Evolutionary conservation across 2,888 invertebrate species (phyloP), one percentile per base, ranked within the genome.

Genomic region (Cerastis rubricosa): DNA sequence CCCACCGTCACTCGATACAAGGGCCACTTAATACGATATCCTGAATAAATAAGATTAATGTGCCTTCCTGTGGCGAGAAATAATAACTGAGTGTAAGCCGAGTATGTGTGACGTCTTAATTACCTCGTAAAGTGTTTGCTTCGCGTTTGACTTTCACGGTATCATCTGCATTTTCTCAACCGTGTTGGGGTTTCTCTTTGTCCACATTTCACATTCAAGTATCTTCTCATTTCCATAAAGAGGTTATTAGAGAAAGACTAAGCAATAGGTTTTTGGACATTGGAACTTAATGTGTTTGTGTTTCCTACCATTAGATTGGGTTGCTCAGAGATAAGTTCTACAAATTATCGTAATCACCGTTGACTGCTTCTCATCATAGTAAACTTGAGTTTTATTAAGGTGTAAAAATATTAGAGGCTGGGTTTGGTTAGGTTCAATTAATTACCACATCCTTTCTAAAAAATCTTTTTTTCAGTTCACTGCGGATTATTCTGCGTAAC

Each of bases 21-120:
- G 75, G 51, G 78, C 71, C 70, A 45, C 84, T 75, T 78, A 70
- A 87, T 84, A 73, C 71, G 67, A 77, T 82, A 85, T 83, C 83
- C 85, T 83, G 83, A 73, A 83, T 83, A 83, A 85, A 85, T 85
- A 85, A 83, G 83, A 83, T 83, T 83, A 85, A 78, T 83, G 83
- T 68, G 65, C 64, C 69, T 71, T 64, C 77, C 70, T 70, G 66
- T 25, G 69, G 64, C 75, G 83, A 71, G 67, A 65, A 80, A 80
- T 80, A 84, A 84, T 84, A 81, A 57, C 59, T 65, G 51, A 40
- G 80, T 67, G 77, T 83, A 64, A 80, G 79, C 78, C 63, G 69
- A 68, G 77, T 43, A 76, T 29, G n/a, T 76, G 83, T 78, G 79
- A 83, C 83, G 83, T 59, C 83, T 78, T 80, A 78, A 83, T 80